Base-by-base conservation (phyloP, 2,888 invertebrate species). In the Drosophila vallismaia region DNA sequence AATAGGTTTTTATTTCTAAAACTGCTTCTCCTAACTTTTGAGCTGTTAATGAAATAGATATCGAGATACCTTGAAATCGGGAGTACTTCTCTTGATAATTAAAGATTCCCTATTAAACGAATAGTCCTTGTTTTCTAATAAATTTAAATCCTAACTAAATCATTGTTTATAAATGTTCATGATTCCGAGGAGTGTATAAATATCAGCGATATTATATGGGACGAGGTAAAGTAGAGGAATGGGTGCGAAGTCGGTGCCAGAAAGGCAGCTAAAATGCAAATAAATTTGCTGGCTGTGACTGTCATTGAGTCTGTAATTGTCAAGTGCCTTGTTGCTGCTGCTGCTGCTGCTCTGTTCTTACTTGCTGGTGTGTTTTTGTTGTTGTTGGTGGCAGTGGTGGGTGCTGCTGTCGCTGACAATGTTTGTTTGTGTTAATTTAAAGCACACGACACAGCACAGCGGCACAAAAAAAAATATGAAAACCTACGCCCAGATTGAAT, bases 271-370 rank as follows among this genome's bases (percentile, higher is more conserved):
- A 75, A 83, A 79, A 82, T 82, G 81, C 78, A 83, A 82, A 82
- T 82, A 82, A 80, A 82, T 82, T 82, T 78, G 73, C 83, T 77
- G 76, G 62, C 83, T 78, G 79, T 75, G 77, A 79, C 82, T 81
- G 85, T 81, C 82, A 79, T 82, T 81, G 79, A 79, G 76, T 80
- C 81, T 84, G 81, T 83, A 81, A 79, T 82, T 82, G 81, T 82
- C 81, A 82, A 82, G 76, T 72, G 78, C 74, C 76, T 78, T 71
- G 73, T 76, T 75, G 75, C 58, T 73, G 63, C 58, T 75, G 70
- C 57, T 75, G 75, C 58, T 73, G 63, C 58, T 75, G 70, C 57
- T 58, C 66, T 79, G 75, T 68, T 75, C 66, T 56, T 74, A 10
- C 49, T 51, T 68, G 64, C 58, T 62, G 74, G 50, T 62, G 54